Evolutionary conservation across 2,113 vertebrate genomes (phyloP).

Genomic region (Cyrtonyx montezumae): DNA sequence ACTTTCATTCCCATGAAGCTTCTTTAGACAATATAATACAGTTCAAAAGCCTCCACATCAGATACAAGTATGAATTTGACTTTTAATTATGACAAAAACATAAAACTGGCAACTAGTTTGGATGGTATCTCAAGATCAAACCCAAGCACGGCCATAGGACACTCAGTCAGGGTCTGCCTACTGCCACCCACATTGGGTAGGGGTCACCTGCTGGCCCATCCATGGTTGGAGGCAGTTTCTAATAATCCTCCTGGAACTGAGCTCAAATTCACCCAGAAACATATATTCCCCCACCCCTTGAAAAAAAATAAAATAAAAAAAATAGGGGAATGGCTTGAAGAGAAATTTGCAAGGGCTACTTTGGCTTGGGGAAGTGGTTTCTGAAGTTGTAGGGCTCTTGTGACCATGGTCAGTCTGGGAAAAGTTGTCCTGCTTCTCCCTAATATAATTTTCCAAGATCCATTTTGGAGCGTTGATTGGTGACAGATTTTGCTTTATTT

Average conservation of each 20-base stretch:
- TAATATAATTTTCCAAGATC: neutral
- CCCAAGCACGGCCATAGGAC: rapidly evolving
- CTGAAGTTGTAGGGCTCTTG: neutral
- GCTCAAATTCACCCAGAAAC: neutral
- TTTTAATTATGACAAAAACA: neutral
- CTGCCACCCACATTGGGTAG: neutral
- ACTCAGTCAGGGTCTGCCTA: rapidly evolving
- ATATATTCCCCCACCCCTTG: no score
- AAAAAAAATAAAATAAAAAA: no score
- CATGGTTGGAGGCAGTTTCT: neutral
- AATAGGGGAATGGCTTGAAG: neutral
- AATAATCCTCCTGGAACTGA: neutral
- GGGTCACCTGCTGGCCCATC: neutral
- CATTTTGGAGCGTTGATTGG: neutral
- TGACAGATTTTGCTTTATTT: neutral
- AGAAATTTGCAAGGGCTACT: neutral
- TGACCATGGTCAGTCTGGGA: neutral
- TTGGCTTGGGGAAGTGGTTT: neutral
- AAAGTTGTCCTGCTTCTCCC: neutral
- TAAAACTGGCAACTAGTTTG: neutral
- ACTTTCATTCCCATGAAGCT: neutral
- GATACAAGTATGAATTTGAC: neutral
- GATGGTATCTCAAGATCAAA: neutral
- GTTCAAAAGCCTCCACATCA: neutral
- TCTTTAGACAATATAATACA: neutral